phyloP scores from a whole-genome alignment of 2,797 vertebrate species.

The Chelonia mydas region DNA sequence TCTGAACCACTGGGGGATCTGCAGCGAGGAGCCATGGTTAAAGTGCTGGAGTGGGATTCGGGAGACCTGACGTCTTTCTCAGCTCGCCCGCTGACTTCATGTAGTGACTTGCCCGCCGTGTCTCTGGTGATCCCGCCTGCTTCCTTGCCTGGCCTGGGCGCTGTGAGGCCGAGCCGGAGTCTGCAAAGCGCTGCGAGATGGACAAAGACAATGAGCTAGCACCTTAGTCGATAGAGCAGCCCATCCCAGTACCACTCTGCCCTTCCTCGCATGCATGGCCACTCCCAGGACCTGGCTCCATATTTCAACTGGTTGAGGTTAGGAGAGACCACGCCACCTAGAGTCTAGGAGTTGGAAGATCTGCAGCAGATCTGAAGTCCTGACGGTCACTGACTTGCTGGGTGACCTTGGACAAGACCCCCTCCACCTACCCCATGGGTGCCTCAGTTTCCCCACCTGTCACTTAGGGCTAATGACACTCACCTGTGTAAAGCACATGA shows the following conservation, averaged over 20 bases:
- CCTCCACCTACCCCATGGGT: too few species aligned
- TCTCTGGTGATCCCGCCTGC: too few species aligned
- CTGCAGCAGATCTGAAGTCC: not conserved
- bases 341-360: not conserved
- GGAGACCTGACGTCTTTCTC: too few species aligned
- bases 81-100: not conserved
- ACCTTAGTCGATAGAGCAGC: too few species aligned
- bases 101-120: too few species aligned
- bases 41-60: too few species aligned
- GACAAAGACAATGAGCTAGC: not conserved
- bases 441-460: not conserved
- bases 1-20: not conserved
- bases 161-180: not conserved
- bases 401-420: not conserved
- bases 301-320: not conserved
- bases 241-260: not conserved
- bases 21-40: not conserved
- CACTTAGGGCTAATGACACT: not conserved
- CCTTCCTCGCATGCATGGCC: not conserved
- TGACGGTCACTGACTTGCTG: not conserved
- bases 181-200: too few species aligned
- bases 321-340: not conserved
- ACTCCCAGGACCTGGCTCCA: not conserved
- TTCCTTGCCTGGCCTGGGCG: accelerated
- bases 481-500: not conserved